Conservation (phyloP, 2,113 vertebrate species). For the Labrus mixtus region DNA sequence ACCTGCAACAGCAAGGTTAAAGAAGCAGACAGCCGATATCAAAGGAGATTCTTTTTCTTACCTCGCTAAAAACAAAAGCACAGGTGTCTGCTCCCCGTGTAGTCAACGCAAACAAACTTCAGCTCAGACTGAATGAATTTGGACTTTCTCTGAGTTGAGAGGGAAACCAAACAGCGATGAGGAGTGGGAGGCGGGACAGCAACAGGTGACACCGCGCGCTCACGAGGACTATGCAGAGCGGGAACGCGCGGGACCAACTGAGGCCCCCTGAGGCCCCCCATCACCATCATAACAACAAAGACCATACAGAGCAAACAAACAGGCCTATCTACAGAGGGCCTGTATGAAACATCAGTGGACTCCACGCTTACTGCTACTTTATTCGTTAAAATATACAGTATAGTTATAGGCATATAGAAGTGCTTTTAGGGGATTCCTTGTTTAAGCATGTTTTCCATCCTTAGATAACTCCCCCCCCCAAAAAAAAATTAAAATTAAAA, state of each 20-base stretch:
- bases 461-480: too few species aligned
- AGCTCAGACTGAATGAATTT: neutral
- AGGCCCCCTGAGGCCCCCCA: neutral
- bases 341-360: too few species aligned
- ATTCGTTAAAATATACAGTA: too few species aligned
- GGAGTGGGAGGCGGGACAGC: slow-evolving; percentile 4
- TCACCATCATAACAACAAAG: neutral
- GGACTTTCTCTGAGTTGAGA: neutral
- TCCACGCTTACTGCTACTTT: too few species aligned
- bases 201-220: slow-evolving; percentile 73
- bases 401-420: too few species aligned
- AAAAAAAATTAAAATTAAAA: too few species aligned
- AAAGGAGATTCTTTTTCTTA: slow-evolving; percentile 10
- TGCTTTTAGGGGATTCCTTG: too few species aligned
- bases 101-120: neutral
- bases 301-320: too few species aligned
- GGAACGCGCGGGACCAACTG: slow-evolving; percentile 28
- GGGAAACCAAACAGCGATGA: neutral
- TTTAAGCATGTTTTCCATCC: too few species aligned
- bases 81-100: neutral
- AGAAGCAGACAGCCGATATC: neutral
- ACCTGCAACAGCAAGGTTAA: neutral
- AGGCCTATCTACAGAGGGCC: too few species aligned
- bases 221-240: neutral
- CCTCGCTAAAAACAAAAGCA: slow-evolving; percentile 3